phyloP scores from a whole-genome alignment of 2,113 vertebrate genomes.

The Xiphorhynchus elegans region DNA sequence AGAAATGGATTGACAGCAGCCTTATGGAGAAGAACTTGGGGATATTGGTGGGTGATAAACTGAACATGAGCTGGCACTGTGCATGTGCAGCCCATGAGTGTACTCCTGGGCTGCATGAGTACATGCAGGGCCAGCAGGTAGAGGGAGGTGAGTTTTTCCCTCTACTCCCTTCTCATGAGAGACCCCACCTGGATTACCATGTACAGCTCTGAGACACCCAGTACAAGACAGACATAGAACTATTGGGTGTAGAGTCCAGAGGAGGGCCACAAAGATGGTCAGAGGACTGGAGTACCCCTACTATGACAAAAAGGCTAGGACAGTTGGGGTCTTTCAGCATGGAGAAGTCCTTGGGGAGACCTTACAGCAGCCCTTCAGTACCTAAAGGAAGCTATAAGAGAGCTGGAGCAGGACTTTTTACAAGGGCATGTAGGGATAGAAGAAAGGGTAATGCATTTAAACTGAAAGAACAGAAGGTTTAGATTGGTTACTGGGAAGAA shows the following conservation, averaged over 20 bases:
- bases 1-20: neutral
- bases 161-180: neutral
- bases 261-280: neutral
- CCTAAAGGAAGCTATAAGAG: neutral
- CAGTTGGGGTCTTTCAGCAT: neutral
- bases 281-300: neutral
- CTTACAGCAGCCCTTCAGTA: neutral
- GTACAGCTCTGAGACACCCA: neutral
- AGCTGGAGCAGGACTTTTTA: neutral
- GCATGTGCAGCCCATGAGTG: neutral
- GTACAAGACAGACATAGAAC: neutral
- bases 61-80: fast-evolving
- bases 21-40: fast-evolving
- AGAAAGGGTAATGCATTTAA: neutral
- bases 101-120: neutral
- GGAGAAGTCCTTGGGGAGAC: neutral
- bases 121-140: neutral
- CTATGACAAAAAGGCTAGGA: neutral
- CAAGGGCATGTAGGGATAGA: neutral
- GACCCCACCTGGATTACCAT: neutral
- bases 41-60: neutral
- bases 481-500: neutral
- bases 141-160: neutral
- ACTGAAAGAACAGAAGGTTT: neutral
- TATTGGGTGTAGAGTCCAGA: neutral